phyloP scores from a whole-genome alignment of 2,888 invertebrate genomes.

The Lasioglossum leucozonium region DNA sequence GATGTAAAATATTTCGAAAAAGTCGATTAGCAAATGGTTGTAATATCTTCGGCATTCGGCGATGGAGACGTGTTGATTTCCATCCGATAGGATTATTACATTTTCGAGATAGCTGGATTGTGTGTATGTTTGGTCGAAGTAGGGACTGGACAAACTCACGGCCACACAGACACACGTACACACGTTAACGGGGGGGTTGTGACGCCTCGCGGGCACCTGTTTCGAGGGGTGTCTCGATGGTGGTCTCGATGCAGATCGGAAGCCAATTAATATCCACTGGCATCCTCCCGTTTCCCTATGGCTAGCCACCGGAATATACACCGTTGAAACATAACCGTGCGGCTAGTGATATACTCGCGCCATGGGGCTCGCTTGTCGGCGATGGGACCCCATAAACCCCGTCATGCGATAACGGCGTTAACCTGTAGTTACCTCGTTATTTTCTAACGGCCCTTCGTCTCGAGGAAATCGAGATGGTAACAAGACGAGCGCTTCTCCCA shows the following conservation, averaged over 20 bases:
- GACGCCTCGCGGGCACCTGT: slow-evolving; percentile 58
- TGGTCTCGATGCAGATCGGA: slow-evolving; percentile 75
- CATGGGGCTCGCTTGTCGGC: slow-evolving; percentile 81
- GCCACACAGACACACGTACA: not conserved
- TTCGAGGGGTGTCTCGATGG: slow-evolving; percentile 67
- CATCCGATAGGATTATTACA: slow-evolving; percentile 40
- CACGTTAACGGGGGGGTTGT: slow-evolving; percentile 16
- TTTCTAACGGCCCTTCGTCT: slow-evolving; percentile 61
- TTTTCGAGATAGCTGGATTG: slow-evolving; percentile 41
- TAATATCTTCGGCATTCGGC: not conserved
- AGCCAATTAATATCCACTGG: slow-evolving; percentile 81
- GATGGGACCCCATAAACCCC: slow-evolving; percentile 73
- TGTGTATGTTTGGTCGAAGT: slow-evolving; percentile 19
- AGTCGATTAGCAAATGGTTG: no score
- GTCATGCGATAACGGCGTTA: slow-evolving; percentile 77
- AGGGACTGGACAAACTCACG: slow-evolving; percentile 5
- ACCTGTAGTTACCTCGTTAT: slow-evolving; percentile 79
- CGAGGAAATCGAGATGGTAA: slow-evolving; percentile 59
- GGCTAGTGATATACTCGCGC: slow-evolving; percentile 78
- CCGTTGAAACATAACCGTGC: slow-evolving; percentile 75
- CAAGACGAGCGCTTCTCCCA: slow-evolving; percentile 32
- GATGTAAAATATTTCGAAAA: not conserved
- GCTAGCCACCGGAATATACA: slow-evolving; percentile 66
- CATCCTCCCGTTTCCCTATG: slow-evolving; percentile 44
- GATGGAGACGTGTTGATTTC: not conserved